Evolutionary conservation across 2,113 vertebrate species (phyloP).

Genomic region (Maccullochella peelii): DNA sequence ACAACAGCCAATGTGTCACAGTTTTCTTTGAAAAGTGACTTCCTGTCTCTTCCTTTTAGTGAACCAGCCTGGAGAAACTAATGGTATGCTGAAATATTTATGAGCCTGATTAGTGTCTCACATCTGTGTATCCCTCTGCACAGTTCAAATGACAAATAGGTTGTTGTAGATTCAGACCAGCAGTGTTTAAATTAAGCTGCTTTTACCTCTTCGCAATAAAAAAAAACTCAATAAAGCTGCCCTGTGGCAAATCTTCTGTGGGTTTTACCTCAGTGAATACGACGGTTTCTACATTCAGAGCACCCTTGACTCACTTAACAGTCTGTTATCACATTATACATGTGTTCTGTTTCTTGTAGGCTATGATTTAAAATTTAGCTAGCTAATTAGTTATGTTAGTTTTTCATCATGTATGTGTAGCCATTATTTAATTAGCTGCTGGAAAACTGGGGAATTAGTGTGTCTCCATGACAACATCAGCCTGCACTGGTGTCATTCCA

Average conservation of each 20-base stretch:
- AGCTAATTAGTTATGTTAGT: neutral
- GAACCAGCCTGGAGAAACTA: conserved; percentile 15
- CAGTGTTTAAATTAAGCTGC: conserved; percentile 28
- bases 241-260: neutral
- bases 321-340: neutral
- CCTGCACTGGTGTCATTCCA: neutral
- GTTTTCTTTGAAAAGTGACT: conserved; percentile 9
- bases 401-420: neutral
- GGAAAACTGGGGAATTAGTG: too few relatives aligned
- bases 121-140: conserved; percentile 26
- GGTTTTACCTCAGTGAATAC: neutral
- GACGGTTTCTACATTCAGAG: neutral
- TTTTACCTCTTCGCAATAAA: conserved; percentile 56
- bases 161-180: conserved; percentile 30
- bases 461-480: too few relatives aligned
- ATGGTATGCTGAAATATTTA: conserved; percentile 41
- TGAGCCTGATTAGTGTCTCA: conserved; percentile 39
- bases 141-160: conserved; percentile 40
- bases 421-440: neutral
- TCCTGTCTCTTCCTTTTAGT: conserved; percentile 13
- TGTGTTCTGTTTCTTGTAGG: neutral
- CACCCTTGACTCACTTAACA: neutral
- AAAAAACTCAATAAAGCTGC: conserved; percentile 12
- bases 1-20: neutral
- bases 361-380: neutral